Evolutionary conservation across 2,113 vertebrate genomes (phyloP).

Genomic region (Muntiacus reevesi): DNA sequence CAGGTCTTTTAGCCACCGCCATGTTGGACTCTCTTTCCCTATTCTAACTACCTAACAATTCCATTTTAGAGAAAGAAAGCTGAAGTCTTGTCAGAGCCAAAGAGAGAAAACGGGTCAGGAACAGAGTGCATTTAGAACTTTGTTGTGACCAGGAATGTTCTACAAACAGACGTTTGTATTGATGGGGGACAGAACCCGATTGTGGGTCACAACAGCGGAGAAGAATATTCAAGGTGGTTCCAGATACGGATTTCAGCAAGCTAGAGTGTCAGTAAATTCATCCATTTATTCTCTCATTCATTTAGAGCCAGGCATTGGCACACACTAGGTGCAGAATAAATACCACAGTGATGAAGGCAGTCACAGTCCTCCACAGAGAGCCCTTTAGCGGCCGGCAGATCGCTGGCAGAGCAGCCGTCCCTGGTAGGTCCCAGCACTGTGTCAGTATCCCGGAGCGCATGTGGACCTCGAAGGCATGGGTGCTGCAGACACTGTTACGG

Average conservation of each 20-base stretch:
- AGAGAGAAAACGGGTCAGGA: not conserved
- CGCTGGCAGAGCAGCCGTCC: not conserved
- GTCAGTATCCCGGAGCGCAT: rapidly evolving
- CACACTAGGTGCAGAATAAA: not conserved
- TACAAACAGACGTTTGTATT: not conserved
- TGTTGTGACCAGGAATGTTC: not conserved
- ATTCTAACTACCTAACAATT: too few species aligned
- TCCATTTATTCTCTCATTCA: not conserved
- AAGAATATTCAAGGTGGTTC: not conserved
- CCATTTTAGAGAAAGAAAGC: not conserved
- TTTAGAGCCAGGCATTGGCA: not conserved
- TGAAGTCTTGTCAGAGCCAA: rapidly evolving
- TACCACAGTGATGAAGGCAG: not conserved
- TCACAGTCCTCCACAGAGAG: not conserved
- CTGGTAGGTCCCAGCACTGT: rapidly evolving
- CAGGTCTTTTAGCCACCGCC: too few species aligned
- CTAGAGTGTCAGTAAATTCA: not conserved
- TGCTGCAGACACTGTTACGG: not conserved
- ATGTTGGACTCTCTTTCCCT: too few species aligned
- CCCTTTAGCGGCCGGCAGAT: rapidly evolving
- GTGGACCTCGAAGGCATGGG: rapidly evolving
- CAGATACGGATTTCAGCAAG: not conserved
- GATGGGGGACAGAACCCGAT: not conserved
- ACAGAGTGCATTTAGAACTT: rapidly evolving
- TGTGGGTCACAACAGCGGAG: not conserved